These are phyloP conservation scores for Azorinus chamasolen DNA, from an alignment of 2,888 invertebrate species.

Conservation along the genomic window DNA sequence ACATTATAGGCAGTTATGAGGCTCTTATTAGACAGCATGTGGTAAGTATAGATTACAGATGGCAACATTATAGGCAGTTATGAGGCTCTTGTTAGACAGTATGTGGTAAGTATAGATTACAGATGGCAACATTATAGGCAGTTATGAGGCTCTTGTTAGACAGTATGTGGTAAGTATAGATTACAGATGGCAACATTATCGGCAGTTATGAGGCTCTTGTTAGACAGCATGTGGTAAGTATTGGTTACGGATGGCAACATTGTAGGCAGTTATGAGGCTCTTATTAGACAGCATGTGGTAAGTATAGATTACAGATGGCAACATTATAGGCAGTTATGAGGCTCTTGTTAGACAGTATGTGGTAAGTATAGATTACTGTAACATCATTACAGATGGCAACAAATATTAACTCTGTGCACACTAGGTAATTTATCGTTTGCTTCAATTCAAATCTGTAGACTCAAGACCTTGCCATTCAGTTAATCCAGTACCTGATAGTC, in stretches of 20 bases:
- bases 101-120: slow-evolving; percentile 84
- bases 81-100: slow-evolving; percentile 85
- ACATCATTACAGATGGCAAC: too few species aligned
- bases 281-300: slow-evolving; percentile 85
- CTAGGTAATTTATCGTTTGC: too few species aligned
- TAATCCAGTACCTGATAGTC: too few species aligned
- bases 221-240: slow-evolving; percentile 83
- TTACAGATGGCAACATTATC: slow-evolving; percentile 47
- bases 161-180: slow-evolving; percentile 84
- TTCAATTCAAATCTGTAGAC: too few species aligned
- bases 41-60: slow-evolving; percentile 75
- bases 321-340: slow-evolving; percentile 80
- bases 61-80: slow-evolving; percentile 73
- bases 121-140: slow-evolving; percentile 53
- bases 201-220: slow-evolving; percentile 85
- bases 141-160: slow-evolving; percentile 85
- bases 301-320: slow-evolving; percentile 65
- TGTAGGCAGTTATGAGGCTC: slow-evolving; percentile 83
- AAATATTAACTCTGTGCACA: too few species aligned
- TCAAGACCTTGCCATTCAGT: too few species aligned
- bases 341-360: slow-evolving; percentile 85
- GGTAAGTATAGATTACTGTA: slow-evolving; percentile 79
- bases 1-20: slow-evolving; percentile 80
- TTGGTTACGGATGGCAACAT: slow-evolving; percentile 40
- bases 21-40: slow-evolving; percentile 85